A percentile compares a stretch with the other conserved stretches of the same genome.
These are phyloP conservation scores for Alaudala cheleensis DNA, from an alignment of 2,113 vertebrate genomes.

Conservation along the genomic window DNA sequence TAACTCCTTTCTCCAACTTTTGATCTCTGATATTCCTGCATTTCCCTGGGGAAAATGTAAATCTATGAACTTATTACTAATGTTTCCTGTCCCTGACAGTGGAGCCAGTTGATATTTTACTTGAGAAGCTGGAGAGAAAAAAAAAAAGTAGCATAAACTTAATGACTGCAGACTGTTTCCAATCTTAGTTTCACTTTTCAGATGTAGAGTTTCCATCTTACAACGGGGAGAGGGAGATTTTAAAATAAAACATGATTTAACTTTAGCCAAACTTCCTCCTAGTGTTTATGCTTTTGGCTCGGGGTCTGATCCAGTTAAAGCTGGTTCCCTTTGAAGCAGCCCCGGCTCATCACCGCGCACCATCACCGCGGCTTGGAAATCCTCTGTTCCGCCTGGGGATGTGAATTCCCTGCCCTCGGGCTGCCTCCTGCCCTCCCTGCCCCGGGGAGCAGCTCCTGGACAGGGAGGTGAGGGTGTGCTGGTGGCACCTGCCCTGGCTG, in stretches of 20 bases:
- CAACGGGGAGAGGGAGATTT: conserved; percentile 62
- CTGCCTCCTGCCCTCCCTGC: neutral
- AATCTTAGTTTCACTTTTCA: conserved; percentile 77
- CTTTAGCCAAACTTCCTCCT: conserved; percentile 76
- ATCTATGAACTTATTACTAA: conserved; percentile 79
- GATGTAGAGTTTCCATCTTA: conserved; percentile 76
- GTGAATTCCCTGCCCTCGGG: neutral
- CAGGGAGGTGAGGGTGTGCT: neutral
- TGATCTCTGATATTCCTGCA: conserved; percentile 73
- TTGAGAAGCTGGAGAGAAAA: conserved; percentile 54
- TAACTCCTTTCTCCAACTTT: conserved; percentile 74
- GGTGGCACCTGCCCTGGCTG: neutral
- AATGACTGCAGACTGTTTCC: conserved; percentile 73
- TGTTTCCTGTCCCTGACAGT: conserved; percentile 78
- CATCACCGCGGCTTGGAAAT: neutral
- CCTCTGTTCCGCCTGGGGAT: neutral
- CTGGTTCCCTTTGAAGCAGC: conserved; percentile 68
- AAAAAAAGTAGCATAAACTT: conserved; percentile 54
- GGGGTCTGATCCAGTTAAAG: conserved; percentile 63
- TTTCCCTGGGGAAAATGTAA: conserved; percentile 77
- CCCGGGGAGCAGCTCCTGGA: fast-evolving
- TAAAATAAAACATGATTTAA: conserved; percentile 78
- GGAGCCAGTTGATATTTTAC: conserved; percentile 78
- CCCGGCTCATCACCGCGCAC: conserved; percentile 29
- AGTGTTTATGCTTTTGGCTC: conserved; percentile 74